Conservation (phyloP, 2,888 invertebrate genomes). For the Parthenolecanium corni region DNA sequence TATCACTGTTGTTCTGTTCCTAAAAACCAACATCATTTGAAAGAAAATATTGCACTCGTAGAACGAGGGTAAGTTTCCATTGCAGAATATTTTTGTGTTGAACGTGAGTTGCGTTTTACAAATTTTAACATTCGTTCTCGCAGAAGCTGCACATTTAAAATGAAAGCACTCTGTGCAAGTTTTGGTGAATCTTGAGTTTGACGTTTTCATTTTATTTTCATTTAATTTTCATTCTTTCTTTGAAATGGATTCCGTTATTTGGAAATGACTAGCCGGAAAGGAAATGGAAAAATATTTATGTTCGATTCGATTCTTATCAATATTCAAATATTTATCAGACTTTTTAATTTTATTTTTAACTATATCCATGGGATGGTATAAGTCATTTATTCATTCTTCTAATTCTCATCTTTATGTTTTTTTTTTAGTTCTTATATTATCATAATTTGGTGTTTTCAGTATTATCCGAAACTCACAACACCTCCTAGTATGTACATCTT, state of each 20-base stretch:
- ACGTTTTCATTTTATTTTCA: too few relatives aligned
- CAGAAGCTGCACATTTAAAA: slow-evolving; percentile 73
- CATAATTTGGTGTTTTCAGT: slow-evolving; percentile 45
- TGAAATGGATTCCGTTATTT: too few relatives aligned
- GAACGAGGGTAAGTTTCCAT: slow-evolving; percentile 56
- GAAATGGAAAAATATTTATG: too few relatives aligned
- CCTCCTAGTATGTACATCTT: slow-evolving; percentile 83
- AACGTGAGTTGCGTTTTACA: background rate
- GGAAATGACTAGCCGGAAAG: too few relatives aligned
- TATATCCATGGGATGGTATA: slow-evolving; percentile 56
- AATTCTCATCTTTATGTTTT: too few relatives aligned
- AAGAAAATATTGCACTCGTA: slow-evolving; percentile 63
- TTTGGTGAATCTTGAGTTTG: too few relatives aligned
- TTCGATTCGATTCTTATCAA: too few relatives aligned
- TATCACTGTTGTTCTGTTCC: slow-evolving; percentile 58
- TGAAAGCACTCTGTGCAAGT: slow-evolving; percentile 64
- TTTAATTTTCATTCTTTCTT: too few relatives aligned
- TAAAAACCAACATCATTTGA: slow-evolving; percentile 52
- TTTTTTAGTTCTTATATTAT: too few relatives aligned
- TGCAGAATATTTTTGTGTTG: slow-evolving; percentile 7
- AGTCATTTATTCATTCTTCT: background rate
- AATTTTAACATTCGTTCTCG: slow-evolving; percentile 34
- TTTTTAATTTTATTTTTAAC: too few relatives aligned
- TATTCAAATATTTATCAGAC: too few relatives aligned
- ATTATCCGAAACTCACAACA: slow-evolving; percentile 95